phyloP scores from a whole-genome alignment of 2,797 vertebrate genomes.

The Typhlichthys eigenmanni region DNA sequence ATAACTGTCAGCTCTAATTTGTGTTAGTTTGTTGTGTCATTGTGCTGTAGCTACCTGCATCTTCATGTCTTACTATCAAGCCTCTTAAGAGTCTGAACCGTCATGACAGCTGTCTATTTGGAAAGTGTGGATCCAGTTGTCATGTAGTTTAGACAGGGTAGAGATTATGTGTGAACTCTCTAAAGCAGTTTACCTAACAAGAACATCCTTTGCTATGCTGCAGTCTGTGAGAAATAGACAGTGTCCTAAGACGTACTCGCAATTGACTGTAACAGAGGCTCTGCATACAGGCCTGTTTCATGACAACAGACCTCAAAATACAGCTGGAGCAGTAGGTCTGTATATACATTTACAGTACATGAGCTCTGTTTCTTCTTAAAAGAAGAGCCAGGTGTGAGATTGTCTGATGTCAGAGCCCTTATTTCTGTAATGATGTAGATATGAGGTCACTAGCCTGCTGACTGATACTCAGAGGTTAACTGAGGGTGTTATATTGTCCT shows the following conservation, averaged over 20 bases:
- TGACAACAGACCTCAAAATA: conserved; percentile 25
- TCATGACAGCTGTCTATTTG: not conserved
- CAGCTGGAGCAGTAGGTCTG: conserved; percentile 10
- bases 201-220: conserved; percentile 41
- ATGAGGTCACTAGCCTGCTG: conserved; percentile 48
- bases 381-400: conserved; percentile 26
- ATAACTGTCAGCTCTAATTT: not conserved
- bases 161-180: conserved; percentile 20
- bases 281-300: conserved; percentile 43
- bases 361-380: conserved; percentile 21
- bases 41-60: conserved; percentile 5
- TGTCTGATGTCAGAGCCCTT: conserved; percentile 21
- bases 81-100: not conserved
- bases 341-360: conserved; percentile 1
- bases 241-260: conserved; percentile 28
- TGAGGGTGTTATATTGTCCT: conserved; percentile 30
- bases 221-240: conserved; percentile 54
- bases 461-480: conserved; percentile 50
- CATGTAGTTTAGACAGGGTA: conserved; percentile 16
- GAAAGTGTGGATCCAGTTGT: conserved; percentile 5
- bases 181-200: conserved; percentile 20
- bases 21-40: conserved; percentile 12
- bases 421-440: conserved; percentile 44
- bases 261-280: conserved; percentile 42
- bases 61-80: conserved; percentile 3